Evolutionary conservation across 2,888 invertebrate species (phyloP).

Genomic region (Vanessa cardui): DNA sequence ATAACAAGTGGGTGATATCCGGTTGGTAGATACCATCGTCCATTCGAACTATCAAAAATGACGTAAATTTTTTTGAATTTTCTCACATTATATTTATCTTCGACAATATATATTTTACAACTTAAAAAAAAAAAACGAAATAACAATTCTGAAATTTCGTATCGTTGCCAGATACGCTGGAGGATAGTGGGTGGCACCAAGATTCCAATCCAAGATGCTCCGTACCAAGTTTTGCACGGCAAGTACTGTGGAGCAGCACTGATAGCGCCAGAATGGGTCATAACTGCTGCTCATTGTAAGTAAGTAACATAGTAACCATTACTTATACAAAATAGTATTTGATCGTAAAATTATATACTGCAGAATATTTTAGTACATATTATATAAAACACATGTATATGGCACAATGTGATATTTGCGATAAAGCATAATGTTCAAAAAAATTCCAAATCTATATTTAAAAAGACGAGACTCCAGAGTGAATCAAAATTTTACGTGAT

Average conservation of each 20-base stretch:
- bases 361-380: too few relatives aligned
- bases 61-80: too few relatives aligned
- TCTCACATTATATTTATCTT: too few relatives aligned
- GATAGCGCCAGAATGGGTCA: constrained; percentile 69
- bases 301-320: constrained; percentile 45
- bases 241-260: constrained; percentile 68
- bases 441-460: too few relatives aligned
- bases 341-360: neutral
- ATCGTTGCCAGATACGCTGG: constrained; percentile 50
- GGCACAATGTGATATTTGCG: too few relatives aligned
- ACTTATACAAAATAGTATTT: neutral
- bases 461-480: too few relatives aligned
- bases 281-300: constrained; percentile 76
- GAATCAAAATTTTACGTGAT: too few relatives aligned
- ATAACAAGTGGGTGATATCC: too few relatives aligned
- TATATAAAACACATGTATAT: too few relatives aligned
- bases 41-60: too few relatives aligned
- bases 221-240: constrained; percentile 70
- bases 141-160: neutral
- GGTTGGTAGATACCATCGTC: too few relatives aligned
- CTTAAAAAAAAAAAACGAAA: neutral
- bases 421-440: too few relatives aligned
- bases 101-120: neutral
- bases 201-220: constrained; percentile 57
- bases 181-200: constrained; percentile 68